A percentile compares a stretch with the other conserved stretches of the same genome.
These are phyloP conservation scores for Zaprionus nigranus DNA, from an alignment of 1,140 invertebrate species.

Conservation along the genomic window DNA sequence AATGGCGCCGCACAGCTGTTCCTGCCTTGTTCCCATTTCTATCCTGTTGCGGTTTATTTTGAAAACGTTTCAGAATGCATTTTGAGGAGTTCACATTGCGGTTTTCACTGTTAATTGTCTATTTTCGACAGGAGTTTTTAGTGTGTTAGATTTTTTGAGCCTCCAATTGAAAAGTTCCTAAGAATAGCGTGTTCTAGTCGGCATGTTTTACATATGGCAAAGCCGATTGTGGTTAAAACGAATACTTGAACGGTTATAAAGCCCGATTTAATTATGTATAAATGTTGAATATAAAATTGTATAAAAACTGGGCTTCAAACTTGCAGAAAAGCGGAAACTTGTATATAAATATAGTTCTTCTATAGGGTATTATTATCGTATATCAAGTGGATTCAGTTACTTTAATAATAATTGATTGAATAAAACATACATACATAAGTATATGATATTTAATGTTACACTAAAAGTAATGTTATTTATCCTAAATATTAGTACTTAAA, in stretches of 20 bases:
- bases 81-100: conserved; percentile 43
- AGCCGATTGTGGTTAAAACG: not conserved
- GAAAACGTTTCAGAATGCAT: conserved; percentile 42
- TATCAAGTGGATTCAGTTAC: no score
- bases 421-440: no score
- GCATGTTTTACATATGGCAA: not conserved
- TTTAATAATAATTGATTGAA: no score
- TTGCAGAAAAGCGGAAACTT: no score
- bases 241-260: not conserved
- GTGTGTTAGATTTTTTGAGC: not conserved
- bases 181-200: not conserved
- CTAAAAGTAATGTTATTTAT: no score
- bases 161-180: not conserved
- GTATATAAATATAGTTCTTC: no score
- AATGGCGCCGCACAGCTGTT: conserved; percentile 64
- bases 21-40: conserved; percentile 36
- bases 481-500: no score
- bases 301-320: not conserved
- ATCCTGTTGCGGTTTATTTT: conserved; percentile 55
- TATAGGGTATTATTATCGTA: no score
- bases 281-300: not conserved
- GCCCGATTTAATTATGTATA: not conserved
- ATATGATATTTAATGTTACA: no score
- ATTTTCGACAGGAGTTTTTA: conserved; percentile 7
- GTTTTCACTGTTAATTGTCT: conserved; percentile 24